A percentile compares a stretch with the other conserved stretches of the same genome.
phyloP scores from a whole-genome alignment of 2,888 invertebrate genomes.

The Actias luna region DNA sequence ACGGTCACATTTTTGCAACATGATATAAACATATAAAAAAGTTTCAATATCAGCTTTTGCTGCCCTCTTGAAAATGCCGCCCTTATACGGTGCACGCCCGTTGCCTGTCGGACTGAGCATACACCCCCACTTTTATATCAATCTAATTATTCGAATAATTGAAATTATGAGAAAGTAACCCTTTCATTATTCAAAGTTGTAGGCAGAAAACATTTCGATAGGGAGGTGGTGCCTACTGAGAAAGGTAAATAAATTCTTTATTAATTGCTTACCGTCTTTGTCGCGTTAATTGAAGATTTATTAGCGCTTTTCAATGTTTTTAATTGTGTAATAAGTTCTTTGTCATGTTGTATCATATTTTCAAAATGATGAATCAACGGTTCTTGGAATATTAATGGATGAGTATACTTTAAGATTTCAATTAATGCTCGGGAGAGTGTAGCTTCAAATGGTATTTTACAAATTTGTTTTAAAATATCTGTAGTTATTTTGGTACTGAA shows the following conservation, averaged over 20 bases:
- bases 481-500: not conserved
- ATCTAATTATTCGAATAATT: too few relatives aligned
- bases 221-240: not conserved
- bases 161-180: not conserved
- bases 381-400: slow-evolving; percentile 5
- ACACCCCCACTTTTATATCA: too few relatives aligned
- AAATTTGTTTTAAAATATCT: slow-evolving; percentile 7
- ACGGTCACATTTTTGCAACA: too few relatives aligned
- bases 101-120: too few relatives aligned
- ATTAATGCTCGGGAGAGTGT: slow-evolving; percentile 1
- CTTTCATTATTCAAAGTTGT: not conserved
- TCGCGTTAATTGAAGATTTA: not conserved
- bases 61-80: too few relatives aligned
- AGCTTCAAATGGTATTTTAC: not conserved
- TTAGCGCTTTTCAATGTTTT: not conserved
- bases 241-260: not conserved
- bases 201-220: not conserved
- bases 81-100: too few relatives aligned
- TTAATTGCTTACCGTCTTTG: not conserved
- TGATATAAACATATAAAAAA: too few relatives aligned
- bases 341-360: slow-evolving; percentile 2
- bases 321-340: not conserved
- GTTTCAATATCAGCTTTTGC: too few relatives aligned
- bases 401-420: not conserved
- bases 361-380: slow-evolving; percentile 3